Percentiles rank a stretch among this genome's conserved stretches.
Evolutionary conservation across 2,797 vertebrate genomes (phyloP).

Genomic region (Hydrophis major): DNA sequence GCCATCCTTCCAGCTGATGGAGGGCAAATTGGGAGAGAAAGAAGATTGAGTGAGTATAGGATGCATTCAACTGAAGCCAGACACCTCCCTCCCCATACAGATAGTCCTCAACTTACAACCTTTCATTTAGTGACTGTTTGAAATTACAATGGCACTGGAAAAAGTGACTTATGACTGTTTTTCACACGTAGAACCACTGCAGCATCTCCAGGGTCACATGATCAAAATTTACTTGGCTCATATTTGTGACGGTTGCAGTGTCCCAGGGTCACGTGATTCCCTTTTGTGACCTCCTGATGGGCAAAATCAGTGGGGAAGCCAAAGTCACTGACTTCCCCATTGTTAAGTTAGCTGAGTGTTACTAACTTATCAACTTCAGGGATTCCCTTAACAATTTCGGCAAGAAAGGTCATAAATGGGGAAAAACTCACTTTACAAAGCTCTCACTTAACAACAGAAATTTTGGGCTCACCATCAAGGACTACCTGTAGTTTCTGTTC

Average conservation of each 20-base stretch:
- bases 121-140: not conserved
- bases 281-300: not conserved
- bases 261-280: not conserved
- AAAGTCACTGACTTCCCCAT: not conserved
- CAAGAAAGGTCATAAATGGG: not conserved
- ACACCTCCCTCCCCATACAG: not conserved
- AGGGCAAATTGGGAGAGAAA: not conserved
- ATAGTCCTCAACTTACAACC: not conserved
- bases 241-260: not conserved
- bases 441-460: not conserved
- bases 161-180: not conserved
- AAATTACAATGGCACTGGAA: not conserved
- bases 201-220: not conserved
- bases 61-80: not conserved
- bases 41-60: not conserved
- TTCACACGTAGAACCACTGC: not conserved
- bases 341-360: not conserved
- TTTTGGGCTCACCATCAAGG: not conserved
- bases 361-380: not conserved
- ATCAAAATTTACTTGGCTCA: not conserved
- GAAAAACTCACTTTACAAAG: not conserved
- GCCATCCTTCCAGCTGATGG: slow-evolving; percentile 85
- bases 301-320: not conserved
- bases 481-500: not conserved
- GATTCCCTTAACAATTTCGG: not conserved